Evolutionary conservation across 2,797 vertebrate species (phyloP), one percentile per base, ranked within the genome.

Genomic region (Yasuhikotakia modesta): DNA sequence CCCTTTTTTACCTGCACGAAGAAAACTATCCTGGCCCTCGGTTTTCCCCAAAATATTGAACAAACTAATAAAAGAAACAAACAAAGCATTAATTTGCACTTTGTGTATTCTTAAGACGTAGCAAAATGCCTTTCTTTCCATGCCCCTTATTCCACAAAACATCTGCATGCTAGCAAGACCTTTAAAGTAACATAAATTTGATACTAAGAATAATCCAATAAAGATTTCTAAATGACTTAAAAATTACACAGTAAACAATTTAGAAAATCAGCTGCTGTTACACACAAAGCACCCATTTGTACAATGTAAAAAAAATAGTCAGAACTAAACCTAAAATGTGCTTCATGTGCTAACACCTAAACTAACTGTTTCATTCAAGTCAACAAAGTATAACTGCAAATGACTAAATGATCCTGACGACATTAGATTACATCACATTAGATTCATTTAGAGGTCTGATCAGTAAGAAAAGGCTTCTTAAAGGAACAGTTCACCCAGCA

Each of bases 31-130:
- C 70, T 60, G 81, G 79, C 32, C 77, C 58, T 89, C 92, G 87
- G 87, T 79, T 61, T 73, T 58, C n/a, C 39, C 75, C 64, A 3
- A 68, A 77, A 82, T 86, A 88, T 92, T 43, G 39, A 43, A 43
- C 39, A 43, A 39, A 85, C 81, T 90, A 93, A 92, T 93, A 93
- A 94, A 94, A 87, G 89, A 90, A 91, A 85, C 83, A 87, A 92
- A 89, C 86, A 91, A 87, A 53, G 82, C 19, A 52, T 14, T 14
- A 50, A n/a, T 70, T 55, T 8, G 66, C 55, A 77, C 57, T 70
- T 60, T 70, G 75, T 78, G 66, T 77, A 58, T 76, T 76, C 65
- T 68, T 76, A 76, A 76, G 73, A 58, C 39, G 6, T 75, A 32
- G 21, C 61, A 52, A 66, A 66, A 66, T 63, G 17, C 35, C n/a